Evolutionary conservation across 2,113 vertebrate species (phyloP).

Genomic region (Podarcis raffonei): DNA sequence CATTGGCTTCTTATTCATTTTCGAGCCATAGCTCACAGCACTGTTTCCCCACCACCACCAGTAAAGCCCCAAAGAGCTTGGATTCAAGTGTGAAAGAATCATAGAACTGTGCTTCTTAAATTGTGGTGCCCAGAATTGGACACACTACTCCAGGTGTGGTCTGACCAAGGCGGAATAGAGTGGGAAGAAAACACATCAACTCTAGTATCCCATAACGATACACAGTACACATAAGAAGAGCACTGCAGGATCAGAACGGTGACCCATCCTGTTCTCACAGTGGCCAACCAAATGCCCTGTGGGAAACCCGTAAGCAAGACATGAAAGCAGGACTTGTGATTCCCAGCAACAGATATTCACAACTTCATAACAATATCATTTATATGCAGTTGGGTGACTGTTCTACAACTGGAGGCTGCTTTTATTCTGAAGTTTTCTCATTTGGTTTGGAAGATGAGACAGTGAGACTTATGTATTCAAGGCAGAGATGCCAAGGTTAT

Average conservation of each 20-base stretch:
- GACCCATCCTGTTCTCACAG: too few relatives aligned
- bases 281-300: too few relatives aligned
- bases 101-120: not conserved
- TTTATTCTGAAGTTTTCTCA: not conserved
- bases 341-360: too few relatives aligned
- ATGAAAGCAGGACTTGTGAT: too few relatives aligned
- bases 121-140: too few relatives aligned
- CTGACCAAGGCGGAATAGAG: too few relatives aligned
- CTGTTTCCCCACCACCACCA: too few relatives aligned
- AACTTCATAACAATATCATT: not conserved
- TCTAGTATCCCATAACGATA: not conserved
- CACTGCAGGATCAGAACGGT: too few relatives aligned
- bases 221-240: too few relatives aligned
- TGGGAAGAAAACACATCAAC: not conserved
- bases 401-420: not conserved
- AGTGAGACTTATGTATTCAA: not conserved
- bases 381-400: not conserved
- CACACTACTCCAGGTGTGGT: too few relatives aligned
- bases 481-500: not conserved
- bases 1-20: not conserved
- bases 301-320: too few relatives aligned
- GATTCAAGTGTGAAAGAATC: not conserved
- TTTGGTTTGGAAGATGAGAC: not conserved
- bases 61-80: not conserved
- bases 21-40: not conserved